These are phyloP conservation scores for Hololepta plana DNA, from an alignment of 2,888 invertebrate genomes.

Conservation along the genomic window DNA sequence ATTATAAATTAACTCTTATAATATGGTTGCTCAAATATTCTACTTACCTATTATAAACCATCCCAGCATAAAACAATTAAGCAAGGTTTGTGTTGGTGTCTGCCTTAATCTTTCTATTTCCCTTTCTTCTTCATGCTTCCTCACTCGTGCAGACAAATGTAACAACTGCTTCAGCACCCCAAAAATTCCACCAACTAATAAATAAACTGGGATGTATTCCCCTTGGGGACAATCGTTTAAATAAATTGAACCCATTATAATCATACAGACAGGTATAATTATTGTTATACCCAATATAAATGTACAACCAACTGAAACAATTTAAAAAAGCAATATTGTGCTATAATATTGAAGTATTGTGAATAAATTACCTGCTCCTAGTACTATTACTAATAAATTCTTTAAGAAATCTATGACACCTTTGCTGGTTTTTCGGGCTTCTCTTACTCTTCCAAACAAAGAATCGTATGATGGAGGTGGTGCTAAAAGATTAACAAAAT, in stretches of 20 bases:
- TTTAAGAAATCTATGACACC: conserved; percentile 41
- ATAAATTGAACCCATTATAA: conserved; percentile 44
- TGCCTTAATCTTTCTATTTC: conserved; percentile 34
- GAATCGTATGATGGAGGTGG: conserved; percentile 52
- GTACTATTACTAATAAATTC: conserved; percentile 36
- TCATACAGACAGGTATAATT: conserved; percentile 48
- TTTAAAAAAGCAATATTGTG: not conserved
- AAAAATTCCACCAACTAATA: conserved; percentile 45
- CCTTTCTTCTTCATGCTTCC: conserved; percentile 33
- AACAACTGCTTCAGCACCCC: conserved; percentile 44
- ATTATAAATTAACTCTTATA: not conserved
- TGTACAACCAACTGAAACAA: conserved; percentile 42
- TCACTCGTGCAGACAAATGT: conserved; percentile 34
- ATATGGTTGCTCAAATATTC: not conserved
- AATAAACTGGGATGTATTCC: conserved; percentile 48
- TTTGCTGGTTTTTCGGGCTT: conserved; percentile 39
- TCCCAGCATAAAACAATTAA: conserved; percentile 44
- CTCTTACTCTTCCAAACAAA: conserved; percentile 41
- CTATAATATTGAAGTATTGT: too few relatives aligned
- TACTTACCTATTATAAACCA: conserved; percentile 50
- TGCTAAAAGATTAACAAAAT: conserved; percentile 21
- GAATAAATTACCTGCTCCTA: conserved; percentile 49
- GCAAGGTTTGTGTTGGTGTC: conserved; percentile 34
- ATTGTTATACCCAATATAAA: conserved; percentile 41
- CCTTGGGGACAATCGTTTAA: conserved; percentile 45